Conservation (phyloP, 2,113 vertebrate species). For the Colistium nudipinnis region DNA sequence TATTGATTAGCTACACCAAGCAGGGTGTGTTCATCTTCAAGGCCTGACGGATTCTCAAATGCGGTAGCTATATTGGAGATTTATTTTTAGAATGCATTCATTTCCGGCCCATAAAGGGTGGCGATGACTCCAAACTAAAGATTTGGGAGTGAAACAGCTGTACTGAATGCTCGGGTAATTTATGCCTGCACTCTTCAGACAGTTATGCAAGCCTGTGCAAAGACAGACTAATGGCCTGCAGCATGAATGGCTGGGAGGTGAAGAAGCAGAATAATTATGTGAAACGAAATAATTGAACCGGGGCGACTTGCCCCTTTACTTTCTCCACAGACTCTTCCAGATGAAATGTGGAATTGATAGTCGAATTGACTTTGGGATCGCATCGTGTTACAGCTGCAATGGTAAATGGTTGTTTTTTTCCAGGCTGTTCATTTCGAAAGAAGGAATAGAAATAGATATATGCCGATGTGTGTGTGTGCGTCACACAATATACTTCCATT, state of each 20-base stretch:
- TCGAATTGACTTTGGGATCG: constrained; percentile 1
- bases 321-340: not conserved
- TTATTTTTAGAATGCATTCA: not conserved
- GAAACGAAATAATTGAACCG: constrained; percentile 29
- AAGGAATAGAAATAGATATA: too few relatives aligned
- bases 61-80: not conserved
- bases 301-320: constrained; percentile 5
- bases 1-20: not conserved
- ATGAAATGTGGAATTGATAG: not conserved
- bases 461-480: too few relatives aligned
- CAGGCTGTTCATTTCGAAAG: not conserved
- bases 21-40: not conserved
- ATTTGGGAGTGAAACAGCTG: constrained; percentile 7
- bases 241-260: constrained; percentile 25
- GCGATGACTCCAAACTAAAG: not conserved
- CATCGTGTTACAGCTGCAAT: not conserved
- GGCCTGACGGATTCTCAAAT: not conserved
- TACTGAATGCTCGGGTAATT: constrained; percentile 25
- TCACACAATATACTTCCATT: too few relatives aligned
- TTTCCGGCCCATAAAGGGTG: not conserved
- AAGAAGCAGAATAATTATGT: constrained; percentile 24
- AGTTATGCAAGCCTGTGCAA: constrained; percentile 45
- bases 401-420: not conserved
- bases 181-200: constrained; percentile 35
- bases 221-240: constrained; percentile 24